Percentiles rank a stretch among this genome's conserved stretches.
Evolutionary conservation across 2,888 invertebrate species (phyloP).

Genomic region (Laothoe populi): DNA sequence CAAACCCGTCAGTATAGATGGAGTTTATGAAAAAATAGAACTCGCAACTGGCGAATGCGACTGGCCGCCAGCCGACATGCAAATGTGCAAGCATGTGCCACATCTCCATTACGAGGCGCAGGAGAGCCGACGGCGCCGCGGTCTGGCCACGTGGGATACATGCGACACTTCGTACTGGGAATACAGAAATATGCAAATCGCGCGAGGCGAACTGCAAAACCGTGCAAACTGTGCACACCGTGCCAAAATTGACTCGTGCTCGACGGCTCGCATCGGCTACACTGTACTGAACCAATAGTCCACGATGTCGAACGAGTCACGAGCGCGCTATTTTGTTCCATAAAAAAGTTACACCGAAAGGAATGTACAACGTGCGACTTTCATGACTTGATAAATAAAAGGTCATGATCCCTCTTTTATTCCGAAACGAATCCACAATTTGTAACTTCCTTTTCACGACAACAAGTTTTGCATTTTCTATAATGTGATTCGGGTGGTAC

Average conservation of each 20-base stretch:
- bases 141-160: constrained; percentile 63
- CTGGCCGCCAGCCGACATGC: constrained; percentile 43
- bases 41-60: constrained; percentile 8
- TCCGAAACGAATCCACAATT: neutral
- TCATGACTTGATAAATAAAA: constrained; percentile 5
- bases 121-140: constrained; percentile 50
- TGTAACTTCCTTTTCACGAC: neutral
- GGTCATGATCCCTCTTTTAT: neutral
- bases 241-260: constrained; percentile 65
- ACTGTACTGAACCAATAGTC: constrained; percentile 56
- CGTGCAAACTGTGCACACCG: constrained; percentile 46
- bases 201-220: constrained; percentile 44
- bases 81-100: constrained; percentile 56
- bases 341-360: constrained; percentile 24
- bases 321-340: constrained; percentile 41
- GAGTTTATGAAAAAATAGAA: constrained; percentile 25
- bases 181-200: constrained; percentile 72
- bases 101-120: constrained; percentile 52
- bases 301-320: constrained; percentile 47
- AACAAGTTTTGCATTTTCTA: too few species aligned
- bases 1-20: neutral
- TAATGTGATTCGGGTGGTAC: too few species aligned
- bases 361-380: constrained; percentile 7
- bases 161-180: constrained; percentile 44
- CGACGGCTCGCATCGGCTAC: constrained; percentile 54